Percentiles rank a stretch among this genome's conserved stretches.
These are phyloP conservation scores for Paracyclopina nana DNA, from an alignment of 1,140 invertebrate genomes.

Conservation along the genomic window DNA sequence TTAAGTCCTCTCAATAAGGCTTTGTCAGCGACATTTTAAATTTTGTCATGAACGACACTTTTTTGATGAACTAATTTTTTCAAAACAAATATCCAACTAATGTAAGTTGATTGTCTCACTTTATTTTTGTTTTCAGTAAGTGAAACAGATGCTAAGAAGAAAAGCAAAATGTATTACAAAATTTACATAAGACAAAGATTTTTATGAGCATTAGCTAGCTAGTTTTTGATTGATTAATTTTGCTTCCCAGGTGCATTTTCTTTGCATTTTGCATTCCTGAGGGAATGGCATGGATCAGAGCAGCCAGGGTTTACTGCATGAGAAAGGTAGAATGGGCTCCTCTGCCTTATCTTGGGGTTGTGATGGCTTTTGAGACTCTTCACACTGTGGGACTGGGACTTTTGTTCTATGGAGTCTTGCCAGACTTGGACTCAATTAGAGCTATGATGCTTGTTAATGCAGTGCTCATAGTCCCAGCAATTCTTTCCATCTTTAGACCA, in stretches of 20 bases:
- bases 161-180: background rate
- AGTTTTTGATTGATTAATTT: background rate
- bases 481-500: background rate
- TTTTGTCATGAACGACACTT: too few species aligned
- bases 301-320: background rate
- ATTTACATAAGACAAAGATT: background rate
- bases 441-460: background rate
- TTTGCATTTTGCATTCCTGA: background rate
- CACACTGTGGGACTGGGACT: background rate
- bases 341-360: background rate
- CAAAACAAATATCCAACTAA: too few species aligned
- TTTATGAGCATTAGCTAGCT: background rate
- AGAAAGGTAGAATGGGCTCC: background rate
- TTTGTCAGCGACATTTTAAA: too few species aligned
- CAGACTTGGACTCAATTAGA: background rate
- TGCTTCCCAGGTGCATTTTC: background rate
- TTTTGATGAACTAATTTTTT: too few species aligned
- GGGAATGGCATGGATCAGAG: background rate
- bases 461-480: background rate
- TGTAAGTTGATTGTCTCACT: too few species aligned
- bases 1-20: too few species aligned
- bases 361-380: background rate
- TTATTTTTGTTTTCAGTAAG: too few species aligned
- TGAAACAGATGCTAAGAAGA: background rate
- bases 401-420: background rate